Base-by-base conservation (phyloP, 2,888 invertebrate species). In the Agriotes lineatus region DNA sequence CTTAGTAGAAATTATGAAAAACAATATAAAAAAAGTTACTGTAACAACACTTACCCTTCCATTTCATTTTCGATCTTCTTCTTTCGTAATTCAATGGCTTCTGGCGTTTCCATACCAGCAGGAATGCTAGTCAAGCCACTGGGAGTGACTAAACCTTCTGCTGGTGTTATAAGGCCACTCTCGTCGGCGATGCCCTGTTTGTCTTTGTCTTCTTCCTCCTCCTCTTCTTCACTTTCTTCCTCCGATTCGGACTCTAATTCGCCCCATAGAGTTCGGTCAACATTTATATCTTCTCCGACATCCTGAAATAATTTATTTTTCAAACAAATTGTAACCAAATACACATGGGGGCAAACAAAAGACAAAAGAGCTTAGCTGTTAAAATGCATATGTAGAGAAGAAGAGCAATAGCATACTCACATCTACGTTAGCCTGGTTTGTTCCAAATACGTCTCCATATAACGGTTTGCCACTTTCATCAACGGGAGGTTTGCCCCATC, bases 401-500 rank as follows among this genome's bases (percentile, higher is more conserved):
- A n/a, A n/a, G n/a, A n/a, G n/a, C n/a, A n/a, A n/a, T n/a, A n/a
- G n/a, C n/a, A 18, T 58, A 84, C 87, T 88, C 77, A 91, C 92
- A 82, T 94, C 94, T 37, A 90, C 88, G 1, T 92, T 91, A 25
- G 87, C 88, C 45, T 89, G 87, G 70, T 90, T 91, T 10, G 95
- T 93, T 3, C 99, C 99, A 82, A 99, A 99, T 1, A 99, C 99
- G 85, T 99, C 99, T 1, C 99, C 99, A 82, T 99, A 99, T 0
- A 99, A 86, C 0, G 99, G 99, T 82, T 97, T 94, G 35, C 99
- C 99, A 71, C 92, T 93, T 85, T 99, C 99, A 85, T 99, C 99
- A 0, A 99, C 99, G 0, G 99, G 99, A 9, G 99, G 99, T 83
- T 99, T 99, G 69, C 99, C 99, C 99, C 99, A 99, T 20, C 99